Percentiles rank a stretch among this genome's conserved stretches.
phyloP scores from a whole-genome alignment of 2,797 vertebrate genomes.

The Xenopus petersii region DNA sequence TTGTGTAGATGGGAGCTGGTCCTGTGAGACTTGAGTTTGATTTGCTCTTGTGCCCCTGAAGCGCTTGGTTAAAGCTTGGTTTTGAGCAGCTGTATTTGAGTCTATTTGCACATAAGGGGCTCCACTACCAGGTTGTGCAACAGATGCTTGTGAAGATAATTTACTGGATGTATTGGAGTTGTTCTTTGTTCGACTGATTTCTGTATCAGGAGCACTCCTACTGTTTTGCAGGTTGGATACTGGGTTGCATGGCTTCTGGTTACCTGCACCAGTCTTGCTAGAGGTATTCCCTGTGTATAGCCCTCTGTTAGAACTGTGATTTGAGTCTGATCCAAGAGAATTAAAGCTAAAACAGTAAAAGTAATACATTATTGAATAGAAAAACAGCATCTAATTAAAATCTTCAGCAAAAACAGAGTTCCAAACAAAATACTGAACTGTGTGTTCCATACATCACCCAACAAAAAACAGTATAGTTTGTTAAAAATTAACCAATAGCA shows the following conservation, averaged over 20 bases:
- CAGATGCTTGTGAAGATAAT: slow-evolving; percentile 75
- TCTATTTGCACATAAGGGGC: slow-evolving; percentile 68
- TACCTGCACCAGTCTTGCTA: slow-evolving; percentile 64
- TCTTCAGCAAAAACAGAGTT: no score
- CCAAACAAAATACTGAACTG: no score
- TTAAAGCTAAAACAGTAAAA: slow-evolving; percentile 75
- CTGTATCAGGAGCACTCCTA: slow-evolving; percentile 73
- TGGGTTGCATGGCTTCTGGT: slow-evolving; percentile 72
- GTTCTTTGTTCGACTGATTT: slow-evolving; percentile 74
- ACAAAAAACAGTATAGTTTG: no score
- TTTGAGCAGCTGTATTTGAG: slow-evolving; percentile 60
- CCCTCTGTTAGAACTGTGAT: slow-evolving; percentile 77
- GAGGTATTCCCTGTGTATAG: slow-evolving; percentile 74
- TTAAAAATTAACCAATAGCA: no score
- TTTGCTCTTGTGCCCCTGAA: slow-evolving; percentile 70
- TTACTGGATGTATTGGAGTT: slow-evolving; percentile 66
- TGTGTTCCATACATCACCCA: no score
- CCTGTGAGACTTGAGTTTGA: slow-evolving; percentile 67
- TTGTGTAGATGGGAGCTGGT: slow-evolving; percentile 65
- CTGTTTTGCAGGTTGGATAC: slow-evolving; percentile 65
- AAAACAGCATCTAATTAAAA: no score
- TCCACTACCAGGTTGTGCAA: slow-evolving; percentile 65
- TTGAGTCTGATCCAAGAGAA: slow-evolving; percentile 73
- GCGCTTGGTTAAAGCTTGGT: slow-evolving; percentile 73
- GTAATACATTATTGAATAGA: no score